These are phyloP conservation scores for Seira ritae DNA, from an alignment of 2,888 invertebrate genomes.

Conservation along the genomic window DNA sequence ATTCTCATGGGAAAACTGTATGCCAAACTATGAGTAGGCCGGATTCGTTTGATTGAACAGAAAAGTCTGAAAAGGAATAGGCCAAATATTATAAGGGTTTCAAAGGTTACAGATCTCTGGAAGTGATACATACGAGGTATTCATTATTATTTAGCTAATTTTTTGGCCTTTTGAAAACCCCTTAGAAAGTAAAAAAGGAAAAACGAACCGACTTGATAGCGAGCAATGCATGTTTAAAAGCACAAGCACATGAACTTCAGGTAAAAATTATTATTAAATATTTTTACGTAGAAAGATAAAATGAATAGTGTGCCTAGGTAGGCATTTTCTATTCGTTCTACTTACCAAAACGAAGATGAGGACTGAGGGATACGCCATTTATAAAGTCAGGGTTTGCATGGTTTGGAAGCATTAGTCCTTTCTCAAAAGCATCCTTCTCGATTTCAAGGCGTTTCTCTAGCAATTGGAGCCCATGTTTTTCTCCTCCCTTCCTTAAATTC, in stretches of 20 bases:
- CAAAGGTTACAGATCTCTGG: no score
- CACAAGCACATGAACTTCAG: not conserved
- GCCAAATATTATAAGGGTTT: no score
- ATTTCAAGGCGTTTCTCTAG: conserved; percentile 79
- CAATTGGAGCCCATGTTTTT: conserved; percentile 80
- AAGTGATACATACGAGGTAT: no score
- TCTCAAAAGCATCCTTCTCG: conserved; percentile 76
- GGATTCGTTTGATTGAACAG: no score
- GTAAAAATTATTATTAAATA: not conserved
- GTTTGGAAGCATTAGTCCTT: conserved; percentile 82
- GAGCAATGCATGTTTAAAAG: not conserved
- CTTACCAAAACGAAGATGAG: conserved; percentile 82
- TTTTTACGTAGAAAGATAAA: not conserved
- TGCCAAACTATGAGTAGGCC: no score
- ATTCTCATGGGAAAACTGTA: no score
- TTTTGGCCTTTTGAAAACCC: no score
- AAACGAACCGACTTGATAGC: no score
- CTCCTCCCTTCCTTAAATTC: conserved; percentile 82
- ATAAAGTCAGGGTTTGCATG: conserved; percentile 83
- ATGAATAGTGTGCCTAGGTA: not conserved
- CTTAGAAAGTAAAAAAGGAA: no score
- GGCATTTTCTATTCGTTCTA: not conserved
- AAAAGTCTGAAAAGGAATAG: no score
- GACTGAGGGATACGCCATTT: conserved; percentile 81
- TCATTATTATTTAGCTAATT: no score